Evolutionary conservation across 1,140 invertebrate species (phyloP).

Genomic region (Babylonia areolata): DNA sequence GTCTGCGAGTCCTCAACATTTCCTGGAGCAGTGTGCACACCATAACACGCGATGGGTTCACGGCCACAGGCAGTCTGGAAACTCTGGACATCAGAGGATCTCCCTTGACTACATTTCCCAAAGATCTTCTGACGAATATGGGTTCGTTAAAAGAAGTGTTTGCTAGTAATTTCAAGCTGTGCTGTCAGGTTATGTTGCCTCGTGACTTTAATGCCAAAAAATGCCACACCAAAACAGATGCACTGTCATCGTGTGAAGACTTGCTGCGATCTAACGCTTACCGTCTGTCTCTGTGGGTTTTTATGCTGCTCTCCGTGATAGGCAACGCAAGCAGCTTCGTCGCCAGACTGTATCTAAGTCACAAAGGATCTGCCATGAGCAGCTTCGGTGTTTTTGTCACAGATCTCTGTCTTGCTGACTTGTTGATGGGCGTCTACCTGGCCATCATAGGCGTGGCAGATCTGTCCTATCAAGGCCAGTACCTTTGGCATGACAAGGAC

Average conservation of each 20-base stretch:
- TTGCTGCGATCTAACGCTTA: constrained; percentile 46
- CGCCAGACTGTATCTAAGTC: constrained; percentile 14
- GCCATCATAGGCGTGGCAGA: constrained; percentile 39
- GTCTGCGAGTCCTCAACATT: constrained; percentile 6
- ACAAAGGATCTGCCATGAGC: not conserved
- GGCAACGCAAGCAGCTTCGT: constrained; percentile 50
- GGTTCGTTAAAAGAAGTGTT: constrained; percentile 25
- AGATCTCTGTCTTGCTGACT: constrained; percentile 46
- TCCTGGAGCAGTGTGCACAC: constrained; percentile 38
- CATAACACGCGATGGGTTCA: constrained; percentile 48
- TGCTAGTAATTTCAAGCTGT: constrained; percentile 47
- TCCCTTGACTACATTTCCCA: constrained; percentile 27
- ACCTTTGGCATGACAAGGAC: constrained; percentile 23
- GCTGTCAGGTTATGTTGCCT: constrained; percentile 46
- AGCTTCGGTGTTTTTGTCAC: constrained; percentile 55
- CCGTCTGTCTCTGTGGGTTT: constrained; percentile 49
- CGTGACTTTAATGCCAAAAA: constrained; percentile 17
- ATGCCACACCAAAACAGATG: constrained; percentile 33
- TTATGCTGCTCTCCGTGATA: constrained; percentile 42
- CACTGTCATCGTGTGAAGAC: constrained; percentile 56
- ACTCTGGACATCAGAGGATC: constrained; percentile 38
- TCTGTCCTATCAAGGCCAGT: constrained; percentile 52
- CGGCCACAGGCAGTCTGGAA: constrained; percentile 42
- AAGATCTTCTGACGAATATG: constrained; percentile 41
- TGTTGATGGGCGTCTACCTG: constrained; percentile 42